These are phyloP conservation scores for Leucoma salicis DNA, from an alignment of 2,888 invertebrate genomes.

Conservation along the genomic window DNA sequence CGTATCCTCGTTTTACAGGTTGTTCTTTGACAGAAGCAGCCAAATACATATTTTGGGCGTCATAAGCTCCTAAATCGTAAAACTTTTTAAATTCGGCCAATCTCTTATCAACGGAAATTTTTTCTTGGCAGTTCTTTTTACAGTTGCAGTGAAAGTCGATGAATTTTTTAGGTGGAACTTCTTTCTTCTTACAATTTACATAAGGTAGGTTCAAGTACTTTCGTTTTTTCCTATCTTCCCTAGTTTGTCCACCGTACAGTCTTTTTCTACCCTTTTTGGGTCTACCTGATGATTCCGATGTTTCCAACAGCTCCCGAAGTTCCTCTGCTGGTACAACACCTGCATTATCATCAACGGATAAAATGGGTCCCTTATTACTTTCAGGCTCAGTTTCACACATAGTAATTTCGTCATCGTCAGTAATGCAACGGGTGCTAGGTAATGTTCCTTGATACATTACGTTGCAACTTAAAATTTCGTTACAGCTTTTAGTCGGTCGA, in stretches of 20 bases:
- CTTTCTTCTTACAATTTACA: background rate
- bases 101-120: too few species aligned
- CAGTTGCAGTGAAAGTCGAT: too few species aligned
- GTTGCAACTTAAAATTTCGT: background rate
- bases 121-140: too few species aligned
- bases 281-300: background rate
- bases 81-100: too few species aligned
- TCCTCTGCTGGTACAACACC: constrained; percentile 1
- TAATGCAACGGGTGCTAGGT: background rate
- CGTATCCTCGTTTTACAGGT: too few species aligned
- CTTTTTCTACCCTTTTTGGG: background rate
- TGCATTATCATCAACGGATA: background rate
- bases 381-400: too few species aligned
- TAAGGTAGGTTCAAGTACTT: background rate
- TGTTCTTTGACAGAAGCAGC: too few species aligned
- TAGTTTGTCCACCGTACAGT: background rate
- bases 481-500: background rate
- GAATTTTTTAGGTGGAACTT: background rate
- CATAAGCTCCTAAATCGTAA: too few species aligned
- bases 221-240: background rate
- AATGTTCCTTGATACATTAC: background rate
- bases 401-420: background rate
- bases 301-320: constrained; percentile 3
- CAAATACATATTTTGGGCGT: too few species aligned
- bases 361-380: too few species aligned